phyloP scores from a whole-genome alignment of 2,113 vertebrate genomes.

The Semnornis frantzii region DNA sequence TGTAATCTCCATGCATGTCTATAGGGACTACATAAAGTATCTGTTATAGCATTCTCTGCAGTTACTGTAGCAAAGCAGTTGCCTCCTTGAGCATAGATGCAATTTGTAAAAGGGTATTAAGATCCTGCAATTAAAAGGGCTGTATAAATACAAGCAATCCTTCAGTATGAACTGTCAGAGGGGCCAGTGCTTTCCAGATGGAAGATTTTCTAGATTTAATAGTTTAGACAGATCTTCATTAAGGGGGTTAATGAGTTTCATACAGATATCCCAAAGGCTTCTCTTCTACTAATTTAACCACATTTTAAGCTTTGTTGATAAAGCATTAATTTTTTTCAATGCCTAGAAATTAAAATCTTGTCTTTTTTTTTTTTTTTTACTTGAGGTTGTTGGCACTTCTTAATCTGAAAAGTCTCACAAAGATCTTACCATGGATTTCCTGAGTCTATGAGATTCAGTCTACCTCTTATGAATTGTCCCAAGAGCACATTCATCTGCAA shows the following conservation, averaged over 20 bases:
- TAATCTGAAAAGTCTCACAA: neutral
- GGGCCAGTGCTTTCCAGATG: neutral
- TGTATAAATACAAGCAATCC: neutral
- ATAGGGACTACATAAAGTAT: neutral
- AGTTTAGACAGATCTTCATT: neutral
- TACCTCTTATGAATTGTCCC: neutral
- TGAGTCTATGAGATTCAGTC: neutral
- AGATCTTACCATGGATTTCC: neutral
- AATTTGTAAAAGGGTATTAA: neutral
- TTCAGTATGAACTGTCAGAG: neutral
- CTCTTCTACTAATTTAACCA: neutral
- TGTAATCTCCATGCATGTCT: neutral
- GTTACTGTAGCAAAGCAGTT: neutral
- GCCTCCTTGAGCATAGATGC: neutral
- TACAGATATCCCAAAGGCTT: neutral
- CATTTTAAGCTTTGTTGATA: neutral
- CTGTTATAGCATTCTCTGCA: neutral
- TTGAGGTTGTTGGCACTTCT: neutral
- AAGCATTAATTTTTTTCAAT: neutral
- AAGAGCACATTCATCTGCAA: neutral
- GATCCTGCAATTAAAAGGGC: neutral
- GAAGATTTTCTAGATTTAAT: neutral
- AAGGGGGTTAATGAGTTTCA: neutral
- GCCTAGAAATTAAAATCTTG: neutral
- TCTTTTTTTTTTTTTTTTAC: neutral